Conservation (phyloP, 2,113 vertebrate genomes). For the Cyphotilapia sp. region DNA sequence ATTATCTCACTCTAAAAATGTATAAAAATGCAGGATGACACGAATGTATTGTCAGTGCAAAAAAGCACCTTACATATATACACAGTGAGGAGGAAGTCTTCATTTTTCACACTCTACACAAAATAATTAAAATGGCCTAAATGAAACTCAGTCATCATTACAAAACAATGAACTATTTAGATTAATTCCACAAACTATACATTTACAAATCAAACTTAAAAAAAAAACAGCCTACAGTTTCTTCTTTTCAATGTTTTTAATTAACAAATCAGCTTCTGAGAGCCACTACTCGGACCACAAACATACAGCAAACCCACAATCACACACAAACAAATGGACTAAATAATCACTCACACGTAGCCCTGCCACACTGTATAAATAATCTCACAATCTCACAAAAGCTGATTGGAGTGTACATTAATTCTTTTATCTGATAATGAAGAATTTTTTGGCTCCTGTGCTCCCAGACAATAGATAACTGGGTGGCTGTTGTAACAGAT, state of each 20-base stretch:
- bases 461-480: not conserved
- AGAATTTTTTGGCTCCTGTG: not conserved
- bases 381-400: not conserved
- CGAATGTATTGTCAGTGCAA: not conserved
- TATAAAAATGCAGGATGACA: not conserved
- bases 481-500: not conserved
- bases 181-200: not conserved
- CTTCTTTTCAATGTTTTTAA: not conserved
- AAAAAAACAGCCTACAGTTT: not conserved
- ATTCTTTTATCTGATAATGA: slow-evolving; percentile 6
- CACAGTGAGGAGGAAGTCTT: not conserved
- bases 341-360: not conserved
- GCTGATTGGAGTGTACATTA: not conserved
- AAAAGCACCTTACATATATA: not conserved
- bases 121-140: not conserved
- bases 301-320: not conserved
- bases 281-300: not conserved
- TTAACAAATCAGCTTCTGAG: not conserved
- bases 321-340: not conserved
- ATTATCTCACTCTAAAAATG: not conserved
- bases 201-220: not conserved
- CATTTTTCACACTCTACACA: not conserved
- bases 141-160: not conserved
- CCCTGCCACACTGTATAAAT: not conserved
- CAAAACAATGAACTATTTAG: not conserved